Percentiles rank a stretch among this genome's conserved stretches.
phyloP scores from a whole-genome alignment of 2,113 vertebrate genomes.

The Siniperca knerii region DNA sequence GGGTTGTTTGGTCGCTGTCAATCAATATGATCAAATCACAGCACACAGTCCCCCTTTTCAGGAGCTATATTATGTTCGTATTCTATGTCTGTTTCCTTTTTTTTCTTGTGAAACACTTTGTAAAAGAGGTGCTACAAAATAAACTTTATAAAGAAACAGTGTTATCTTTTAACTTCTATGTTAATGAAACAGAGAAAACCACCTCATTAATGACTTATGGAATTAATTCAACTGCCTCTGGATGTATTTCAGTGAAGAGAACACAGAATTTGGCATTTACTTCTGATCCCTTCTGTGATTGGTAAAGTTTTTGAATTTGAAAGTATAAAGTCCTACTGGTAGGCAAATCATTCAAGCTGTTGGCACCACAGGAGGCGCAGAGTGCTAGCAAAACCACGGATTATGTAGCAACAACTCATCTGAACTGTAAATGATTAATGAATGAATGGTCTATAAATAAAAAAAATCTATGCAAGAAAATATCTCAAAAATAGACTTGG shows the following conservation, averaged over 20 bases:
- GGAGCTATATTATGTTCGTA: neutral
- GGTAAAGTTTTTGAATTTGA: neutral
- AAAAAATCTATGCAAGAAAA: conserved; percentile 16
- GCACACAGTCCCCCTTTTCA: neutral
- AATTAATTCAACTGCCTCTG: neutral
- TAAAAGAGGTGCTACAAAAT: neutral
- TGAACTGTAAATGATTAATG: conserved; percentile 50
- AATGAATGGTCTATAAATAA: conserved; percentile 55
- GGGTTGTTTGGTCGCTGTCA: neutral
- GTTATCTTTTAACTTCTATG: neutral
- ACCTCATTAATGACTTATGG: neutral
- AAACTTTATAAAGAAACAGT: neutral
- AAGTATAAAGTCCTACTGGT: neutral
- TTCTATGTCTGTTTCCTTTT: neutral
- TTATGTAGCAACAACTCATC: conserved; percentile 36
- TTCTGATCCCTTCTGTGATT: neutral
- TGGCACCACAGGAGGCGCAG: conserved; percentile 1
- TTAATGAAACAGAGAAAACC: neutral
- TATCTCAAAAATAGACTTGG: conserved; percentile 65
- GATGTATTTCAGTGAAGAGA: conserved; percentile 12
- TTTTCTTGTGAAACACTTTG: neutral
- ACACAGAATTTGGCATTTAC: neutral
- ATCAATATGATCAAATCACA: neutral
- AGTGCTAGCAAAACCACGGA: conserved; percentile 14
- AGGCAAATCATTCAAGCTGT: conserved; percentile 31